Evolutionary conservation across 2,113 vertebrate species (phyloP), one percentile per base, ranked within the genome.

Genomic region (Aplodontia rufa): DNA sequence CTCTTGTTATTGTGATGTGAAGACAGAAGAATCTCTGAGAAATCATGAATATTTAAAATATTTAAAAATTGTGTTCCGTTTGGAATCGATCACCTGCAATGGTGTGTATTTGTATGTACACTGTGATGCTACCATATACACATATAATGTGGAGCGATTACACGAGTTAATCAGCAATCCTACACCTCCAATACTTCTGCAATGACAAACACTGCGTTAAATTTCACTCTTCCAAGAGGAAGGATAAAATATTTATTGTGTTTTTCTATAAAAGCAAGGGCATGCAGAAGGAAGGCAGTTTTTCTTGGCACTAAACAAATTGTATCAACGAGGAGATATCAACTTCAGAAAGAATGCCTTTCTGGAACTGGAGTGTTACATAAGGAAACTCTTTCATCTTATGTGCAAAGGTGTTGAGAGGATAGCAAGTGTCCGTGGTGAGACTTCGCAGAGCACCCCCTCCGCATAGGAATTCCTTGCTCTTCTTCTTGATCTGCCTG

Each of bases 381-480:
- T 55, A 16, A 45, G 28, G 51, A 85, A 66, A 71, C 22, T 12
- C 14, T 37, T 0, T 86, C 22, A 51, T 60, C 24, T 47, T 40
- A 3, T 9, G 12, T 32, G 32, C 45, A 81, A 62, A 32, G 8
- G 6, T 14, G 2, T 45, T 26, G 6, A 40, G 13, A 19, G 6
- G 30, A 66, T 45, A 51, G 32, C 32, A 11, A 42, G 42, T 13
- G 12, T 62, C 3, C 1, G 4, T 9, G 6, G 6, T 16, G 0
- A 45, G 7, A 32, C 22, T 32, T 60, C 6, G 58, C 0, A 35
- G 53, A 3, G 9, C 24, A 10, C 4, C 22, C 17, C 35, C 28
- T 80, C 72, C 69, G 9, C 9, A 3, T 17, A 20, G 5, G 14
- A 17, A 55, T 32, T 4, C 10, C n/a, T 93, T 40, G 0, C 37